Percentiles rank a stretch among this genome's conserved stretches.
Conservation (phyloP, 2,113 vertebrate species). For the Scomber scombrus region DNA sequence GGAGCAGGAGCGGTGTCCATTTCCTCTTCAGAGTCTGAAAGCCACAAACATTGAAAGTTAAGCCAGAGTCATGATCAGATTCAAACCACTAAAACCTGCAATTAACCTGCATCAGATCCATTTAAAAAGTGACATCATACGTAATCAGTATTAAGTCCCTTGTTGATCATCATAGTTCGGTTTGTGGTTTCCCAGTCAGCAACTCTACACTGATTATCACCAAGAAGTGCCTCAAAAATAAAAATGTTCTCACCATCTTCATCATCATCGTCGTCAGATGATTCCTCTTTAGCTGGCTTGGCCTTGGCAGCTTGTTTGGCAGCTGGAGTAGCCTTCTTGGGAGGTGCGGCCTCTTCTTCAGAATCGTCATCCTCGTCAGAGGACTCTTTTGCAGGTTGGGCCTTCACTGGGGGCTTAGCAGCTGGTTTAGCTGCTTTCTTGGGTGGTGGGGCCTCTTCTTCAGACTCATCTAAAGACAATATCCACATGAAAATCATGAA, state of each 20-base stretch:
- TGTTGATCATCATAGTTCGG: constrained; percentile 83
- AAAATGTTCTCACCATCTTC: constrained; percentile 73
- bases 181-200: background rate
- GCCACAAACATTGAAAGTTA: background rate
- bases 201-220: background rate
- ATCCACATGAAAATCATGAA: background rate
- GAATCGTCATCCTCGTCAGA: constrained; percentile 82
- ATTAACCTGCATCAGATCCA: constrained; percentile 80
- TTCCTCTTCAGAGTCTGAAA: constrained; percentile 92
- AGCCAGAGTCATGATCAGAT: background rate
- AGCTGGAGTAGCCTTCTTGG: constrained; percentile 66
- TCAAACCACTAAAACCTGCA: background rate
- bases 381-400: constrained; percentile 72
- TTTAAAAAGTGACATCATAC: constrained; percentile 80
- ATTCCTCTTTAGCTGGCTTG: constrained; percentile 73
- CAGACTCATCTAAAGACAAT: constrained; percentile 74
- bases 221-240: background rate
- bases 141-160: constrained; percentile 93
- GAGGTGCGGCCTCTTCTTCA: constrained; percentile 82
- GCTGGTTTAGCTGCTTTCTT: constrained; percentile 75
- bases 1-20: constrained; percentile 89
- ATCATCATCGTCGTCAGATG: constrained; percentile 81
- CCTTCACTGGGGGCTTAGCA: constrained; percentile 76
- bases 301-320: constrained; percentile 67
- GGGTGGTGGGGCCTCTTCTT: constrained; percentile 83